Base-by-base conservation (phyloP, 2,113 vertebrate genomes). In the Piaya cayana region DNA sequence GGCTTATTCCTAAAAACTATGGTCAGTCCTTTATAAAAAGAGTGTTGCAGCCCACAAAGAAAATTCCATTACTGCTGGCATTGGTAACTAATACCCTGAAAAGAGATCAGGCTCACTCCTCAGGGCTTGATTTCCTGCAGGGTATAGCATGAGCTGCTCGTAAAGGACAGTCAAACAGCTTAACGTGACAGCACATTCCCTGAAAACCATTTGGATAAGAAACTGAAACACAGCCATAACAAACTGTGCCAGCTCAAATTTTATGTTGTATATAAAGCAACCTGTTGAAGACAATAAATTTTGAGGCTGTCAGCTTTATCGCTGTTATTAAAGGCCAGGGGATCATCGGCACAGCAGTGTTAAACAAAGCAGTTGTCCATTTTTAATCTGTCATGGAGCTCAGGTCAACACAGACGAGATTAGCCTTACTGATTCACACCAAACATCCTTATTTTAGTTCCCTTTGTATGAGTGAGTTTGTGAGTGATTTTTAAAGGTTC, bases 181-280 rank as follows among this genome's bases (percentile, higher is more conserved):
- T 80, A 93, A 75, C 32, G n/a, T 93, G 95, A 90, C 79, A 94
- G 85, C 87, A 78, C 94, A 94, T 97, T 97, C 95, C 91, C 92
- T 88, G 93, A 90, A 97, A 97, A 94, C 90, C 80, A 94, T 97
- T 86, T 95, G 92, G 72, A 93, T 86, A 91, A 94, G 90, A 80
- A 91, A 58, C 71, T 92, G 86, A 91, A 95, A 68, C 74, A 76
- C 2, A 82, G 89, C 74, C 69, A 59, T 70, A 71, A 82, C 25
- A 15, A 91, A 92, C 72, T 77, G 50, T 78, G 81, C 71, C 93
- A 96, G 87, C 90, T 96, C 80, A 43, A 63, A 93, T 92, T 88
- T 93, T 93, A 67, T 92, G 95, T 65, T 96, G 90, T 93, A 94
- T 97, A 96, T 96, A 96, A 96, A 97, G 95, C 93, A 96, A 96